These are phyloP conservation scores for Anas platyrhynchos DNA, from an alignment of 2,113 vertebrate species.

Conservation along the genomic window DNA sequence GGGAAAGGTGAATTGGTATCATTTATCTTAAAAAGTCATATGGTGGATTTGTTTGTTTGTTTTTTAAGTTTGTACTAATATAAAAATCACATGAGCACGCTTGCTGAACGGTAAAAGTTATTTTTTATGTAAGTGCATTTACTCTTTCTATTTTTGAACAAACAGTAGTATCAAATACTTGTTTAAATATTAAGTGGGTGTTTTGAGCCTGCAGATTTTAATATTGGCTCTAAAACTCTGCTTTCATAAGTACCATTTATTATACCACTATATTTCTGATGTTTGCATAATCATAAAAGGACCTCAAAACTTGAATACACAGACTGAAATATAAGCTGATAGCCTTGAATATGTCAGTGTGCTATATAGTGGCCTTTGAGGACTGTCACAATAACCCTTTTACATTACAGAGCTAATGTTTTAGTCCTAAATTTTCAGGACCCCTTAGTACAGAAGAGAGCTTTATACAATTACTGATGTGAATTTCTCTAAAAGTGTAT, in stretches of 20 bases:
- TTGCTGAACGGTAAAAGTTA: slow-evolving; percentile 71
- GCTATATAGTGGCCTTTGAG: slow-evolving; percentile 81
- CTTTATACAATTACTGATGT: slow-evolving; percentile 87
- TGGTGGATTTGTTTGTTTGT: neutral
- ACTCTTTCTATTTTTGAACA: slow-evolving; percentile 64
- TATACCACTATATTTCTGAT: slow-evolving; percentile 74
- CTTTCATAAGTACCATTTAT: slow-evolving; percentile 66
- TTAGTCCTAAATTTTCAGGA: slow-evolving; percentile 82
- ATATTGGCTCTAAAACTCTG: slow-evolving; percentile 55
- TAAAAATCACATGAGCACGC: slow-evolving; percentile 71
- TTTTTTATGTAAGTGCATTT: slow-evolving; percentile 74
- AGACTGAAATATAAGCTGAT: slow-evolving; percentile 75
- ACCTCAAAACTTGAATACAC: slow-evolving; percentile 83
- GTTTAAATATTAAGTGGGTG: slow-evolving; percentile 31
- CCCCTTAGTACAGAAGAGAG: slow-evolving; percentile 78
- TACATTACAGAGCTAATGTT: slow-evolving; percentile 78
- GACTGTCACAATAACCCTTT: slow-evolving; percentile 79
- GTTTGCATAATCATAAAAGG: slow-evolving; percentile 70
- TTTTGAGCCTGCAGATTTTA: slow-evolving; percentile 57
- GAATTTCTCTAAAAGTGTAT: slow-evolving; percentile 87
- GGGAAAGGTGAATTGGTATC: slow-evolving; percentile 59
- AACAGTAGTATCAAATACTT: slow-evolving; percentile 38
- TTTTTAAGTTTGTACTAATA: slow-evolving; percentile 71
- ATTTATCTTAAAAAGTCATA: slow-evolving; percentile 52
- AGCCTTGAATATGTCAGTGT: slow-evolving; percentile 75